Percentiles rank a stretch among this genome's conserved stretches.
Conservation (phyloP, 2,888 invertebrate species). For the Slavum lentiscoides region DNA sequence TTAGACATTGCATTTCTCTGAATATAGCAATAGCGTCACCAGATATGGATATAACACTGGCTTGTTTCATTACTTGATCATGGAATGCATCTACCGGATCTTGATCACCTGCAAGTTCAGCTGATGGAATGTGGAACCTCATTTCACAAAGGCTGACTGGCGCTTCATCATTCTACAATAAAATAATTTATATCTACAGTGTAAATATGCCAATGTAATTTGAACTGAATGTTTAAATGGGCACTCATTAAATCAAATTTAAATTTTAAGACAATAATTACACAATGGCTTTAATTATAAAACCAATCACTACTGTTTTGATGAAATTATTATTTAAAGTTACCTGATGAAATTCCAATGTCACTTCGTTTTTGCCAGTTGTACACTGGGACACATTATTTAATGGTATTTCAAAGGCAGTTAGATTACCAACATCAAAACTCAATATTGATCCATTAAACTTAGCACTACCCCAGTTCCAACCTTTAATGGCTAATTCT, state of each 20-base stretch:
- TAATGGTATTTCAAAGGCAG: slow-evolving; percentile 94
- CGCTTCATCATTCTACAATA: slow-evolving; percentile 90
- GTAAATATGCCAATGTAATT: no score
- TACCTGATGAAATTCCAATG: slow-evolving; percentile 94
- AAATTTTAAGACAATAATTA: neutral
- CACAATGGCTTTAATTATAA: neutral
- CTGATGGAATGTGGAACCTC: slow-evolving; percentile 95
- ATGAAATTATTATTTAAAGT: slow-evolving; percentile 22
- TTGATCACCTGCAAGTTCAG: slow-evolving; percentile 80
- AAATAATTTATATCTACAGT: slow-evolving; percentile 40
- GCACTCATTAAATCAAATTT: neutral
- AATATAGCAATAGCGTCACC: slow-evolving; percentile 98
- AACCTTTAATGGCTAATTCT: slow-evolving; percentile 92
- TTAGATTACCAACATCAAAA: slow-evolving; percentile 80
- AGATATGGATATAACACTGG: slow-evolving; percentile 95
- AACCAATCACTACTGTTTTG: neutral
- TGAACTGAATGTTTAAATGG: neutral
- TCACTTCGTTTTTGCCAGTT: slow-evolving; percentile 96
- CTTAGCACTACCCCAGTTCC: slow-evolving; percentile 98
- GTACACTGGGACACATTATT: slow-evolving; percentile 94
- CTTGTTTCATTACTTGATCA: slow-evolving; percentile 93
- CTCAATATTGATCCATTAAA: slow-evolving; percentile 86
- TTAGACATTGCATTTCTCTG: slow-evolving; percentile 94
- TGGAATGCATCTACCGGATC: slow-evolving; percentile 98
- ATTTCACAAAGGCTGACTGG: slow-evolving; percentile 96